A percentile compares a stretch with the other conserved stretches of the same genome.
These are phyloP conservation scores for Selenia dentaria DNA, from an alignment of 2,888 invertebrate species.

Conservation along the genomic window DNA sequence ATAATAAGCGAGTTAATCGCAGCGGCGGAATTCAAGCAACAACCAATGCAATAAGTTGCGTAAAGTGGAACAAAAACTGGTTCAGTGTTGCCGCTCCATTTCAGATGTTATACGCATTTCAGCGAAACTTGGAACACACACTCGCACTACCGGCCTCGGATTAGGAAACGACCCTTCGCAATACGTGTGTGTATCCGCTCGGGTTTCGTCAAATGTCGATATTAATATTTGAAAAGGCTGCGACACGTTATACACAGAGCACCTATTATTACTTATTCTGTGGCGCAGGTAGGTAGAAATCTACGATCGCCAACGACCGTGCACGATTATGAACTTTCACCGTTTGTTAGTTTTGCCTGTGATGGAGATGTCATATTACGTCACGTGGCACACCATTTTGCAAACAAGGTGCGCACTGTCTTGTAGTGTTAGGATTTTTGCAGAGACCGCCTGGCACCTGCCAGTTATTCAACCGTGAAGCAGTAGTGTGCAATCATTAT, in stretches of 20 bases:
- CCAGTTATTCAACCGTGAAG: too few relatives aligned
- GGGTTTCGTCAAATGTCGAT: slow-evolving; percentile 19
- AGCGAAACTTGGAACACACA: slow-evolving; percentile 51
- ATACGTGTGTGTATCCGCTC: slow-evolving; percentile 27
- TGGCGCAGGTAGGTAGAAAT: not conserved
- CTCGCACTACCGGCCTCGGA: slow-evolving; percentile 35
- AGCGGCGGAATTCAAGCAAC: slow-evolving; percentile 66
- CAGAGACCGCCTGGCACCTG: too few relatives aligned
- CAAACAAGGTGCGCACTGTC: slow-evolving; percentile 51
- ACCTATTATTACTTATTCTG: too few relatives aligned
- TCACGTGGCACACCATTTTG: slow-evolving; percentile 45
- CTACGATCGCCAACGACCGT: slow-evolving; percentile 17
- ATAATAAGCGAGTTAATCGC: slow-evolving; percentile 72
- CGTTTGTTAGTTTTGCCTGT: slow-evolving; percentile 65
- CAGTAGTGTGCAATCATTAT: too few relatives aligned
- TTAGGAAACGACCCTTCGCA: slow-evolving; percentile 34
- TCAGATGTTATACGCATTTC: slow-evolving; percentile 52
- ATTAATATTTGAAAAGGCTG: slow-evolving; percentile 28
- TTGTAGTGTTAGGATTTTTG: slow-evolving; percentile 41
- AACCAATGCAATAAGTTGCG: slow-evolving; percentile 73
- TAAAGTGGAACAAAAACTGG: slow-evolving; percentile 69
- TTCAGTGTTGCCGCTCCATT: slow-evolving; percentile 72
- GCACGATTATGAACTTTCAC: slow-evolving; percentile 69
- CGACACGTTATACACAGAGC: slow-evolving; percentile 17
- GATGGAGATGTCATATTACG: slow-evolving; percentile 62